Percentiles rank a stretch among this genome's conserved stretches.
Evolutionary conservation across 2,888 invertebrate species (phyloP).

Genomic region (Mystacides longicornis): DNA sequence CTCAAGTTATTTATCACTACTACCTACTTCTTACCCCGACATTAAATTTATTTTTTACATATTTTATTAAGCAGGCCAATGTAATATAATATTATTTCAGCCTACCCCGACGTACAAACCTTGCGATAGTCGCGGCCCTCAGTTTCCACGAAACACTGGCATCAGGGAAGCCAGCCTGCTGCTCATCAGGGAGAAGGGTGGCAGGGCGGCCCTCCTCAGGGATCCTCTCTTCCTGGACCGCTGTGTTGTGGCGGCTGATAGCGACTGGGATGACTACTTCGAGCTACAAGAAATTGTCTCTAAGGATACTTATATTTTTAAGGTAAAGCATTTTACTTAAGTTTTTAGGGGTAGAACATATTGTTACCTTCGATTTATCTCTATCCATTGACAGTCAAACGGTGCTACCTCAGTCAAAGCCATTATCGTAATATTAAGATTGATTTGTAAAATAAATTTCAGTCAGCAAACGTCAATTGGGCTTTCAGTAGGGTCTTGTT

Average conservation of each 20-base stretch:
- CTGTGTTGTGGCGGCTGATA: constrained; percentile 81
- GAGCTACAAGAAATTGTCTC: constrained; percentile 90
- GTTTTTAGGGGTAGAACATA: no score
- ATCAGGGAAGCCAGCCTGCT: constrained; percentile 83
- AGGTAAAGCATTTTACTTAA: no score
- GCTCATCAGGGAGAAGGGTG: constrained; percentile 83
- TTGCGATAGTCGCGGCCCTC: constrained; percentile 50
- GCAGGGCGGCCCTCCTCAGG: constrained; percentile 76
- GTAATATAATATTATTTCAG: constrained; percentile 46
- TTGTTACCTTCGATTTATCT: no score
- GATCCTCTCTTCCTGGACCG: constrained; percentile 87
- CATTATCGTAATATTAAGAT: no score
- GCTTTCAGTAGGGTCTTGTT: no score
- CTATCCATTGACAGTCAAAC: no score
- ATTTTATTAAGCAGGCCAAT: no score
- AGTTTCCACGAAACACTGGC: constrained; percentile 65
- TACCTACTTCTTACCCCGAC: neutral
- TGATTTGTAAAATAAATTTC: no score
- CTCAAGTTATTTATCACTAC: no score
- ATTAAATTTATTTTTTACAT: neutral
- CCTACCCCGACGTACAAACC: constrained; percentile 64
- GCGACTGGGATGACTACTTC: constrained; percentile 88
- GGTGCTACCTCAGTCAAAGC: no score
- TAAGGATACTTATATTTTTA: constrained; percentile 90
- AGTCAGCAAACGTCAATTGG: no score